Conservation (phyloP, 2,113 vertebrate species). For the Epinephelus lanceolatus region DNA sequence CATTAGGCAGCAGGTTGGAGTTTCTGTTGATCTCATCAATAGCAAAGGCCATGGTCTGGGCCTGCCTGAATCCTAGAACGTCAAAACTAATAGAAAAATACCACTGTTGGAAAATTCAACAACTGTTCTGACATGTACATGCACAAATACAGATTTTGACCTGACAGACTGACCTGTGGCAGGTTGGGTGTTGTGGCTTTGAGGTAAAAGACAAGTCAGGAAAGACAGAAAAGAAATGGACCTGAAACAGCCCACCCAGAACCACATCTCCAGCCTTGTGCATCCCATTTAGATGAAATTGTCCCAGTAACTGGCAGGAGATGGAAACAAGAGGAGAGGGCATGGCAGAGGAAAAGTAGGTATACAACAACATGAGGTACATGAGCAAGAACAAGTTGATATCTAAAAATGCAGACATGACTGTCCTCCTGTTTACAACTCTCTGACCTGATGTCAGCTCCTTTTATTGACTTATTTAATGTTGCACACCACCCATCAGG, state of each 20-base stretch:
- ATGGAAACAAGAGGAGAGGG: slow-evolving; percentile 3
- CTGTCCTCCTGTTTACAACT: not conserved
- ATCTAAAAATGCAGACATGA: slow-evolving; percentile 21
- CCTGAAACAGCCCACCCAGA: slow-evolving; percentile 60
- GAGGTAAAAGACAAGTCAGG: slow-evolving; percentile 53
- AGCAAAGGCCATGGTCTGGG: too few relatives aligned
- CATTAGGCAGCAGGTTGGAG: too few relatives aligned
- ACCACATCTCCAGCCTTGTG: slow-evolving; percentile 64
- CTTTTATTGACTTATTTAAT: slow-evolving; percentile 21
- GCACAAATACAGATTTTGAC: too few relatives aligned
- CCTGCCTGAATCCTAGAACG: too few relatives aligned
- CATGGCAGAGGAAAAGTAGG: not conserved
- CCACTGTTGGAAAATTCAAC: too few relatives aligned
- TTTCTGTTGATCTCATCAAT: too few relatives aligned
- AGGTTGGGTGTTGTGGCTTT: slow-evolving; percentile 41
- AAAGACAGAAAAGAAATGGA: slow-evolving; percentile 43
- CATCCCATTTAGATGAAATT: slow-evolving; percentile 60
- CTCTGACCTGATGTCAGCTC: not conserved
- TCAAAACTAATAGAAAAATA: too few relatives aligned
- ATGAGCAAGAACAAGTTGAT: not conserved
- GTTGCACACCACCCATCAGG: too few relatives aligned
- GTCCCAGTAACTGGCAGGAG: slow-evolving; percentile 35
- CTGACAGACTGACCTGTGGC: slow-evolving; percentile 51
- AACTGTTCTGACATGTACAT: too few relatives aligned
- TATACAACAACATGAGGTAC: not conserved